A percentile compares a stretch with the other conserved stretches of the same genome.
Conservation (phyloP, 2,888 invertebrate genomes). For the Eristalinus sepulchralis region DNA sequence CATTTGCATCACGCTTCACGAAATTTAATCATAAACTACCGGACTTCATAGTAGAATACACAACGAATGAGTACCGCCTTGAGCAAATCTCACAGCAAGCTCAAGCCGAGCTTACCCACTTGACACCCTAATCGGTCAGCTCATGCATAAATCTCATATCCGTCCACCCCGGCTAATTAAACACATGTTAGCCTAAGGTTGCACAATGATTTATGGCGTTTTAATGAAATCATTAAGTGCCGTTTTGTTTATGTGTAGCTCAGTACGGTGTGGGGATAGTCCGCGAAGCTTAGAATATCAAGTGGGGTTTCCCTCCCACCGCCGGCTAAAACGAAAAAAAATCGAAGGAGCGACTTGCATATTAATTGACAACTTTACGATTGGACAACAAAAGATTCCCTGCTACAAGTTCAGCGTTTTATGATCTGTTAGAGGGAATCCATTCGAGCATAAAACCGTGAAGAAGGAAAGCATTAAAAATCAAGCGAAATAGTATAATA, state of each 20-base stretch:
- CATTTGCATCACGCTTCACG: background rate
- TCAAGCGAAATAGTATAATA: background rate
- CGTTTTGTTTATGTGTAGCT: background rate
- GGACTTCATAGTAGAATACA: background rate
- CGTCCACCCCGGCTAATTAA: background rate
- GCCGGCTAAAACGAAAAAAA: background rate
- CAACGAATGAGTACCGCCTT: background rate
- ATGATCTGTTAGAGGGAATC: background rate
- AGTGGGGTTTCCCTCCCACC: background rate
- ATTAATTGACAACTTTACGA: slow-evolving; percentile 9
- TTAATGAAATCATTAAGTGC: background rate
- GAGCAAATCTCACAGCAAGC: background rate
- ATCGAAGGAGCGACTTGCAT: background rate
- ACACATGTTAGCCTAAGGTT: background rate
- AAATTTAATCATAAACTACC: background rate
- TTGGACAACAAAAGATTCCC: background rate
- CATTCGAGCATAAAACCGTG: slow-evolving; percentile 5
- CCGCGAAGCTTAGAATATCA: background rate
- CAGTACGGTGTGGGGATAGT: background rate
- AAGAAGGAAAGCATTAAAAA: background rate
- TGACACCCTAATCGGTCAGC: background rate
- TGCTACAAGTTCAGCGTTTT: slow-evolving; percentile 3
- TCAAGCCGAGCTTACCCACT: background rate
- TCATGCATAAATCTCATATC: background rate
- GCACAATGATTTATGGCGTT: background rate